Conservation (phyloP, 2,888 invertebrate species). For the Hemaris fuciformis region DNA sequence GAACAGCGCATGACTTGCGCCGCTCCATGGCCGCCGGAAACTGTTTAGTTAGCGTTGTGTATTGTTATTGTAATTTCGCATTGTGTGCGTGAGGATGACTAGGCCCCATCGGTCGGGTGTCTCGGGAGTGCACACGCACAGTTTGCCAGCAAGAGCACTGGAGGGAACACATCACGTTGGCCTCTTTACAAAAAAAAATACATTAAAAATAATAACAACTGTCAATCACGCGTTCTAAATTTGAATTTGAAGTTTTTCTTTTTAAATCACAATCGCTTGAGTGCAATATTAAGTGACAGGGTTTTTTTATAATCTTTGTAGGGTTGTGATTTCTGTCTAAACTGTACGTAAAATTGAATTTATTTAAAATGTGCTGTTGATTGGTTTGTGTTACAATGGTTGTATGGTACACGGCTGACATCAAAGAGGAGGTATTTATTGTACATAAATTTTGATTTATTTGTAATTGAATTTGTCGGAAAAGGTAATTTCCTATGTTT, state of each 20-base stretch:
- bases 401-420: constrained; percentile 52
- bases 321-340: background rate
- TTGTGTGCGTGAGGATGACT: constrained; percentile 39
- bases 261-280: background rate
- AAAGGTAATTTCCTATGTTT: no score
- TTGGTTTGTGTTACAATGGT: constrained; percentile 44
- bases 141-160: background rate
- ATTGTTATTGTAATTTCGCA: constrained; percentile 69
- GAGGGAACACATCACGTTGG: background rate
- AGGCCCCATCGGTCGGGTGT: background rate
- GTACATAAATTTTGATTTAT: background rate
- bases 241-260: background rate
- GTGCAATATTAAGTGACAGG: background rate
- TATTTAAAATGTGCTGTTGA: constrained; percentile 13
- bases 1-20: constrained; percentile 24
- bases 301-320: background rate
- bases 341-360: no score
- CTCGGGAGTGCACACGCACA: constrained; percentile 6
- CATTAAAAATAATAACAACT: no score
- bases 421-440: constrained; percentile 42
- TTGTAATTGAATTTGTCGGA: no score
- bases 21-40: constrained; percentile 50
- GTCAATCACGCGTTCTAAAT: background rate
- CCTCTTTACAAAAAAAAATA: background rate
- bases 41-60: constrained; percentile 49